Conservation (phyloP, 2,888 invertebrate genomes). For the Drosophila austrosaltans region DNA sequence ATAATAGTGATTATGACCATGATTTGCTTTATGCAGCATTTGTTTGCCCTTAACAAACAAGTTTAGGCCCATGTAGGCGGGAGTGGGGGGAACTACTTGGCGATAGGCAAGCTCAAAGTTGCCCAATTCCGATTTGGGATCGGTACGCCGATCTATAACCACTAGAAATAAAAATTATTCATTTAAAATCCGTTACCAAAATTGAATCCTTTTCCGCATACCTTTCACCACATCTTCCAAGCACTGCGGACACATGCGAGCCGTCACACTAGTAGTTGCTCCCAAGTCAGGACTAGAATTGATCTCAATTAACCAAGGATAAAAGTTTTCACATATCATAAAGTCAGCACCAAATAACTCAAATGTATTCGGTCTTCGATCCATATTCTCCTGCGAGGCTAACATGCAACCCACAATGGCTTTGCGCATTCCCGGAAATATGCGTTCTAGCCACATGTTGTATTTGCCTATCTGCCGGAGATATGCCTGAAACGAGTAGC, state of each 20-base stretch:
- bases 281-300: conserved; percentile 97
- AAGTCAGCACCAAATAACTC: conserved; percentile 98
- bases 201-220: conserved; percentile 77
- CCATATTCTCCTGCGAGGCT: conserved; percentile 94
- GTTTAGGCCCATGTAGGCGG: conserved; percentile 89
- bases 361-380: conserved; percentile 91
- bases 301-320: conserved; percentile 97
- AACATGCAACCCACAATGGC: conserved; percentile 91
- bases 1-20: conserved; percentile 61
- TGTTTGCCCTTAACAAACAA: conserved; percentile 83
- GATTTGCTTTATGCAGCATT: conserved; percentile 74
- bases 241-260: conserved; percentile 92
- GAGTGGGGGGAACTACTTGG: conserved; percentile 90
- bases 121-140: conserved; percentile 91
- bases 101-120: conserved; percentile 91
- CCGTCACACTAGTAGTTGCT: conserved; percentile 94
- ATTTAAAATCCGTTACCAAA: too few species aligned
- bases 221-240: conserved; percentile 96
- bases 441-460: conserved; percentile 91
- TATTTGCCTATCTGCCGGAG: conserved; percentile 87
- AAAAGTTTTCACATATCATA: conserved; percentile 93
- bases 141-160: conserved; percentile 89
- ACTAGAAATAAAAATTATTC: conserved; percentile 84
- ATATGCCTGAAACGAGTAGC: conserved; percentile 88
- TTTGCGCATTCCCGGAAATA: conserved; percentile 94